Evolutionary conservation across 2,888 invertebrate species (phyloP).

Genomic region (Deroplatys truncata): DNA sequence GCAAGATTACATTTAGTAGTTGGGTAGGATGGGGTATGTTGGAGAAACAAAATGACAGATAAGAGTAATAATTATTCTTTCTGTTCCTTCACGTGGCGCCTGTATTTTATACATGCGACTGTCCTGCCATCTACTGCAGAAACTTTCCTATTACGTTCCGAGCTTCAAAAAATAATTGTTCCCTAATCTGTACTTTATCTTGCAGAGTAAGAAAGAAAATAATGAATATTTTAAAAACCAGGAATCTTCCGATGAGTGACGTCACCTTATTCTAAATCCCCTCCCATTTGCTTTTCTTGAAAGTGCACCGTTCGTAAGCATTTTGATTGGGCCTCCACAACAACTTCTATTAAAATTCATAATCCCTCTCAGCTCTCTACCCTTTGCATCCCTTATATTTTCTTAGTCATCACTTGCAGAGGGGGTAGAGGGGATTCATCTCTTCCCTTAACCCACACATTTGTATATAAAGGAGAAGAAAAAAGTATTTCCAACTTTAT

Average conservation of each 20-base stretch:
- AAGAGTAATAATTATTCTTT: no score
- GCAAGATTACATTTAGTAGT: no score
- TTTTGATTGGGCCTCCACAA: not conserved
- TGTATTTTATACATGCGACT: no score
- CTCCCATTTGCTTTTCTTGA: no score
- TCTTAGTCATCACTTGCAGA: not conserved
- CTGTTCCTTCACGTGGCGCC: no score
- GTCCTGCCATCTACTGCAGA: not conserved
- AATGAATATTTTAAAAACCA: not conserved
- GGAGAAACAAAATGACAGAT: no score
- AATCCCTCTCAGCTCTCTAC: not conserved
- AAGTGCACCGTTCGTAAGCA: not conserved
- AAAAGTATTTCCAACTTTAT: not conserved
- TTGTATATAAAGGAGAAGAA: not conserved
- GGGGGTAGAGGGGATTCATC: not conserved
- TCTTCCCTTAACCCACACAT: not conserved
- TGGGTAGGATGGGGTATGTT: no score
- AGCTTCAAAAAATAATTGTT: not conserved
- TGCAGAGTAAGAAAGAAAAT: not conserved
- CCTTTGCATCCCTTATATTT: not conserved
- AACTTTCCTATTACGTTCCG: not conserved
- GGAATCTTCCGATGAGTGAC: not conserved
- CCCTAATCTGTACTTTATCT: not conserved
- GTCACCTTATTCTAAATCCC: not conserved
- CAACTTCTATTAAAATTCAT: conserved; percentile 6